A percentile compares a stretch with the other conserved stretches of the same genome.
These are phyloP conservation scores for Rhagophthalmus giganteus DNA, from an alignment of 2,888 invertebrate genomes.

Conservation along the genomic window DNA sequence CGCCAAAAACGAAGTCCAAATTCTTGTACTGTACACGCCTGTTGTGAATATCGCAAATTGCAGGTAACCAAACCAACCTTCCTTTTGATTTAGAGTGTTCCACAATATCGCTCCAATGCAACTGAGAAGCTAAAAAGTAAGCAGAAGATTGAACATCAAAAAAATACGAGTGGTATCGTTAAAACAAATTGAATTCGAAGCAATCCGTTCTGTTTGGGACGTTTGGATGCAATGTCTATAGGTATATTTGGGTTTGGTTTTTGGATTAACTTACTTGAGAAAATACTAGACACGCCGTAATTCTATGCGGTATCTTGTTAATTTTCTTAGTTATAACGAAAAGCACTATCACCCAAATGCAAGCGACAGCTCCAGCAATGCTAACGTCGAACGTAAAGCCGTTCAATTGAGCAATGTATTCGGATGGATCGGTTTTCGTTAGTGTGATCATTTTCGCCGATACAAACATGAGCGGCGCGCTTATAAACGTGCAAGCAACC, in stretches of 20 bases:
- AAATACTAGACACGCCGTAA: slow-evolving; percentile 75
- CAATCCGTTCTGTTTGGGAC: too few species aligned
- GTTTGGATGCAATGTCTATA: too few species aligned
- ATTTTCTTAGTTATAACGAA: slow-evolving; percentile 76
- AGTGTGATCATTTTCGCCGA: slow-evolving; percentile 91
- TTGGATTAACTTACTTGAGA: slow-evolving; percentile 72
- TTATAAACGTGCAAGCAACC: slow-evolving; percentile 92
- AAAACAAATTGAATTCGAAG: not conserved
- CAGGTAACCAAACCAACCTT: slow-evolving; percentile 67
- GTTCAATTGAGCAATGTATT: slow-evolving; percentile 77
- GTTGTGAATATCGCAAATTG: slow-evolving; percentile 78
- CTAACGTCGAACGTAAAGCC: slow-evolving; percentile 83
- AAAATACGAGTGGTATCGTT: not conserved
- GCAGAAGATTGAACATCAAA: too few species aligned
- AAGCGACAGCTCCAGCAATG: slow-evolving; percentile 74
- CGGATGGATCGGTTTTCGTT: slow-evolving; percentile 67
- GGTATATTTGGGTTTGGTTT: too few species aligned
- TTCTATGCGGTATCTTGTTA: slow-evolving; percentile 77
- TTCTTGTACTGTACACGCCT: slow-evolving; percentile 77
- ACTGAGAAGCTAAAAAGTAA: slow-evolving; percentile 60
- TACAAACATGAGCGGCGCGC: slow-evolving; percentile 93
- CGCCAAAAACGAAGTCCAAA: slow-evolving; percentile 86
- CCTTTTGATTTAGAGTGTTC: slow-evolving; percentile 61
- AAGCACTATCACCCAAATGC: slow-evolving; percentile 76
- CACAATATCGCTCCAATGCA: slow-evolving; percentile 77